phyloP scores from a whole-genome alignment of 2,888 invertebrate genomes.

The Neuroscelio doddi region DNA sequence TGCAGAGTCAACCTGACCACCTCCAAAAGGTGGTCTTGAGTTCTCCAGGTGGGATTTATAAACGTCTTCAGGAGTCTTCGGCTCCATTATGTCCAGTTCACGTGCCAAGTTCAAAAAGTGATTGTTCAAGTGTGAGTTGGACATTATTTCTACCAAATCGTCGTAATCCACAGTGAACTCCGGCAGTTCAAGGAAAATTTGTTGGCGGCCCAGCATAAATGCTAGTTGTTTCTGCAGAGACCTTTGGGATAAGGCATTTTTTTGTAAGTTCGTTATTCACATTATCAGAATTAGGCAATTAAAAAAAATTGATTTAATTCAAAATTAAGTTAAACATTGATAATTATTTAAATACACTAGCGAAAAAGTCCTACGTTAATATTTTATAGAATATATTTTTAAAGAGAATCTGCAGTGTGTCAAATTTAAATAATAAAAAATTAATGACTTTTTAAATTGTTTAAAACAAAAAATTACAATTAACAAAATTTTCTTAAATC shows the following conservation, averaged over 20 bases:
- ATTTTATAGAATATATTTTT: no score
- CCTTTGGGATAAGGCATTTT: slow-evolving; percentile 76
- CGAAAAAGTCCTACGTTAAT: no score
- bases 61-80: slow-evolving; percentile 98
- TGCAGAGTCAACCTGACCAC: slow-evolving; percentile 92
- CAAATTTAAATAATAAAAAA: no score
- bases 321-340: no score
- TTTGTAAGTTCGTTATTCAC: no score
- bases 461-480: no score
- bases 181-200: slow-evolving; percentile 87
- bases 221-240: slow-evolving; percentile 94
- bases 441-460: no score
- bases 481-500: no score
- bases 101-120: slow-evolving; percentile 94
- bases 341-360: no score
- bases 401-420: no score
- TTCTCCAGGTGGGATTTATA: slow-evolving; percentile 98
- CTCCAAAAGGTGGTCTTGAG: slow-evolving; percentile 82
- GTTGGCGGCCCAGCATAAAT: slow-evolving; percentile 96
- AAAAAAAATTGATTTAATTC: no score
- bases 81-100: slow-evolving; percentile 92
- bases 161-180: slow-evolving; percentile 80
- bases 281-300: no score
- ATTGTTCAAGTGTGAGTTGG: slow-evolving; percentile 93
- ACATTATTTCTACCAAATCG: slow-evolving; percentile 90